Conservation (phyloP, 2,888 invertebrate species). For the Calliphora vomitoria region DNA sequence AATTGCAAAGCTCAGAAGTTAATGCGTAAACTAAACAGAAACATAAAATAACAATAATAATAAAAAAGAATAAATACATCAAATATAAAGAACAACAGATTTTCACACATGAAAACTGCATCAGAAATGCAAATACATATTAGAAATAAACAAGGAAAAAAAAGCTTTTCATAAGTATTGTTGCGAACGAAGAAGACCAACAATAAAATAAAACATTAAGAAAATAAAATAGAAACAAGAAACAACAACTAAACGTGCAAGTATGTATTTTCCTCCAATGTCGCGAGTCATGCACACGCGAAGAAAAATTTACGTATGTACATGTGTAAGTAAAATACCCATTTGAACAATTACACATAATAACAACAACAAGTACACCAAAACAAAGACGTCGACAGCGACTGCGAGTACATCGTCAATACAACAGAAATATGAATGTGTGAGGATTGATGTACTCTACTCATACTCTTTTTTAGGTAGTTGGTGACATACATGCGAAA, state of each 20-base stretch:
- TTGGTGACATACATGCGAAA: conserved; percentile 77
- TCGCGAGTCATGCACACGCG: conserved; percentile 68
- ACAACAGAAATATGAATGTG: conserved; percentile 12
- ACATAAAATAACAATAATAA: neutral
- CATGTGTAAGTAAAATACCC: conserved; percentile 13
- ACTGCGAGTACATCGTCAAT: conserved; percentile 5
- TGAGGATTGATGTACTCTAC: conserved; percentile 24
- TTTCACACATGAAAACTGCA: conserved; percentile 63
- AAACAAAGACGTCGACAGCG: conserved; percentile 9
- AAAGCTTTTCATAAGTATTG: conserved; percentile 59
- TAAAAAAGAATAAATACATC: conserved; percentile 14
- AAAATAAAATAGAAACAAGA: conserved; percentile 41
- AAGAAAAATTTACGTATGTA: conserved; percentile 50
- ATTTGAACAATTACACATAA: conserved; percentile 37
- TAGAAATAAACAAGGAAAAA: conserved; percentile 45
- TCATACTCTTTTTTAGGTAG: conserved; percentile 36
- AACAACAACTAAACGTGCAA: conserved; percentile 7
- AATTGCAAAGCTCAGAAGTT: conserved; percentile 59
- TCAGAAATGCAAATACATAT: conserved; percentile 43
- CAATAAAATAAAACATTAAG: conserved; percentile 39
- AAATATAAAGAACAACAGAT: conserved; percentile 44
- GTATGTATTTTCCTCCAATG: conserved; percentile 66
- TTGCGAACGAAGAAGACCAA: conserved; percentile 44
- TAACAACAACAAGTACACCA: conserved; percentile 27
- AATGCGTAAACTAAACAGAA: conserved; percentile 61